Base-by-base conservation (phyloP, 2,797 vertebrate genomes). In the Danio albolineatus region DNA sequence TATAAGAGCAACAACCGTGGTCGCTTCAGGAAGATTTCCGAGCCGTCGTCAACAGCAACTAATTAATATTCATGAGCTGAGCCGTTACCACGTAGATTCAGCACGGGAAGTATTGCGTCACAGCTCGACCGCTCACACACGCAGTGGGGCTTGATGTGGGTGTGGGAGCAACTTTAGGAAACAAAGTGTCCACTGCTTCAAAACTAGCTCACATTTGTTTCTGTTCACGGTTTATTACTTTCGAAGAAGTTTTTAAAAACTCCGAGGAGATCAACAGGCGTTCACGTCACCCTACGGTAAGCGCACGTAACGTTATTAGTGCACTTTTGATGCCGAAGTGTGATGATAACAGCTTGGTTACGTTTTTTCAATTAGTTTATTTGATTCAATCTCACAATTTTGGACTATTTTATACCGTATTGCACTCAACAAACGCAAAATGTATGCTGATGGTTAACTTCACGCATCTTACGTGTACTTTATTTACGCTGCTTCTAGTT, bases 21-120 rank as follows among this genome's bases (percentile, higher is more conserved):
- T 70, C 66, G n/a, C 16, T 53, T 66, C 8, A 7, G 28, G 5
- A 59, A 44, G 41, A 6, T 51, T 7, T 67, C 44, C 44, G n/a
- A 6, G 19, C 7, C 38, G 19, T 43, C 61, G 49, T 57, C 49
- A 44, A 17, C 41, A 0, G 16, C 17, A 13, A 10, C 21, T 48
- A 7, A 57, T 77, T 38, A 77, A 67, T 67, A 67, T 49, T 57
- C 14, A 78, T 71, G 44, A 78, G 65, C 66, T n/a, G 4, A 9
- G 13, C 41, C 19, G 28, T 36, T 19, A 21, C 19, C 14, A 57
- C 21, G 49, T 43, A 46, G 16, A 41, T 28, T 12, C n/a, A 46
- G 46, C 28, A 59, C 82, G 71, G 77, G 83, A 87, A 80, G 89
- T 84, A 43, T 14, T 19, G 84, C 64, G 76, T 78, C 76, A 78